These are phyloP conservation scores for Apostichopus leukothele DNA, from an alignment of 53 echinoderm and acorn worm genomes.

Conservation along the genomic window DNA sequence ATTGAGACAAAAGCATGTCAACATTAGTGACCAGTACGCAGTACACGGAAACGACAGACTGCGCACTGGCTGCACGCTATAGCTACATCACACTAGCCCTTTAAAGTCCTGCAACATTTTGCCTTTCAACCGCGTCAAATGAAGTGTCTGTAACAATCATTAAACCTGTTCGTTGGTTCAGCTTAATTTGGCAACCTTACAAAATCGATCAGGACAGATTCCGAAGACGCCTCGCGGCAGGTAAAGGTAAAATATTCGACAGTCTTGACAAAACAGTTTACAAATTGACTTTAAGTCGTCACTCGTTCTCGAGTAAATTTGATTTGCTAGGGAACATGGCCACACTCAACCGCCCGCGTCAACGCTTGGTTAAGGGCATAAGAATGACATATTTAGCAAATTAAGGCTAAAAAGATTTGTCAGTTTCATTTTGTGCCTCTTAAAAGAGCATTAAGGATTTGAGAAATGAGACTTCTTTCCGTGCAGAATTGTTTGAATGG, in stretches of 20 bases:
- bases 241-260: slow-evolving; percentile 33
- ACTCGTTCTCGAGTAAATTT: slow-evolving; percentile 31
- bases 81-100: neutral
- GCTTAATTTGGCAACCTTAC: slow-evolving; percentile 33
- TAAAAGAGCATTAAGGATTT: slow-evolving; percentile 6
- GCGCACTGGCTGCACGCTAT: neutral
- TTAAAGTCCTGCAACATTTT: slow-evolving; percentile 7
- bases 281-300: slow-evolving; percentile 29
- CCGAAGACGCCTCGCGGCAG: slow-evolving; percentile 15
- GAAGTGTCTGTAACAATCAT: slow-evolving; percentile 44
- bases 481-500: neutral
- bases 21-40: too few relatives aligned
- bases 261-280: slow-evolving; percentile 39
- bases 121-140: slow-evolving; percentile 34
- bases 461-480: neutral
- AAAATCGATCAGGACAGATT: slow-evolving; percentile 27
- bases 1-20: too few relatives aligned
- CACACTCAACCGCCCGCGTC: slow-evolving; percentile 49
- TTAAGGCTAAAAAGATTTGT: slow-evolving; percentile 48
- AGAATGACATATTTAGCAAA: slow-evolving; percentile 46
- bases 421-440: slow-evolving; percentile 25
- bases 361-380: slow-evolving; percentile 38
- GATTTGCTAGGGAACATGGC: slow-evolving; percentile 36
- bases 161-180: slow-evolving; percentile 46
- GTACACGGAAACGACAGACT: too few relatives aligned